These are phyloP conservation scores for Crotophaga sulcirostris DNA, from an alignment of 2,113 vertebrate genomes.

Conservation along the genomic window DNA sequence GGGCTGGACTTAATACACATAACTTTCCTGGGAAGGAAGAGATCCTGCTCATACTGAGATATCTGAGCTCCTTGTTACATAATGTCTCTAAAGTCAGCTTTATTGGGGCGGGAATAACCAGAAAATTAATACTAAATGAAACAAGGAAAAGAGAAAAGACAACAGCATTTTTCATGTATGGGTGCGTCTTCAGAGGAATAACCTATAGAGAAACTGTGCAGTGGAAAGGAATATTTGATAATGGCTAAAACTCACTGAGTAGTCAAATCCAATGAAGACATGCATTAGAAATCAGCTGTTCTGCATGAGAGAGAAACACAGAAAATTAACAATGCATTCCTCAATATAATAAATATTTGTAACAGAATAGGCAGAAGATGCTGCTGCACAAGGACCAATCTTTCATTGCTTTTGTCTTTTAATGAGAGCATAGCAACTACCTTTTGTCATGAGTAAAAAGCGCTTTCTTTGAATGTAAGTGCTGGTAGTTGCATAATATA, in stretches of 20 bases:
- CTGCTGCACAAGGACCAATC: neutral
- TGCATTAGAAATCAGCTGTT: neutral
- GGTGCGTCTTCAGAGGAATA: neutral
- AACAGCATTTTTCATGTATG: neutral
- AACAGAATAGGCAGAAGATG: neutral
- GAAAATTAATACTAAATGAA: neutral
- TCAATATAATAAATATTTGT: neutral
- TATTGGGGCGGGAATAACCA: neutral
- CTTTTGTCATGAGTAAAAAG: neutral
- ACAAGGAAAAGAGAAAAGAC: neutral
- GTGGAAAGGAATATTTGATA: neutral
- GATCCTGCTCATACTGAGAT: neutral
- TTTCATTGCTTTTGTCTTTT: neutral
- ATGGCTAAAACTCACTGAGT: neutral
- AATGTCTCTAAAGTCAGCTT: neutral
- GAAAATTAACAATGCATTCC: neutral
- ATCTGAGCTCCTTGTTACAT: neutral
- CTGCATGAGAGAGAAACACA: neutral
- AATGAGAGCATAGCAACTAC: neutral
- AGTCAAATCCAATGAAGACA: neutral
- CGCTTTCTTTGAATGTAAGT: neutral
- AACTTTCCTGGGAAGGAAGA: neutral
- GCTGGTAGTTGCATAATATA: slow-evolving; percentile 38
- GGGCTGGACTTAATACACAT: neutral
- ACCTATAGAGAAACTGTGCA: neutral